Evolutionary conservation across 2,888 invertebrate species (phyloP), one percentile per base, ranked within the genome.

Genomic region (Callosobruchus maculatus): DNA sequence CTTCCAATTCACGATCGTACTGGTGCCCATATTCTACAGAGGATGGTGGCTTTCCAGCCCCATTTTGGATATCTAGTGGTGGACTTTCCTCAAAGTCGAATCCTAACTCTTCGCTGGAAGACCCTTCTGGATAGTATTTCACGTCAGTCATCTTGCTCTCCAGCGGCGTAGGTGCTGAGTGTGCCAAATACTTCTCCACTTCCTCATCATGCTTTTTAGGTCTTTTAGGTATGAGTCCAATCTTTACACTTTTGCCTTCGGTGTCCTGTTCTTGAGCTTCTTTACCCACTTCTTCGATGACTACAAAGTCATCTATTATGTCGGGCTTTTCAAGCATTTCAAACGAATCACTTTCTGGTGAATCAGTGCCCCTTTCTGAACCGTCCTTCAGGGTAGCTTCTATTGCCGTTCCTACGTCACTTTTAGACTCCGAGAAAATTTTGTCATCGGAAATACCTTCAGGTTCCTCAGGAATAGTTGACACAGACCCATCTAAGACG

Each of bases 261-360:
- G 92, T 89, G 82, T 95, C 95, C 74, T 91, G 92, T 87, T 96
- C 96, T 80, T 93, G 91, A 0, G 95, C 95, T 88, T 96, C 95
- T 84, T 93, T 94, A 0, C 94, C 95, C 0, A 96, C 95, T 86
- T 96, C 96, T 87, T 95, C 95, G 77, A 95, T 93, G 0, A 95
- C 94, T 0, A 96, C 94, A 83, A 95, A 95, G 81, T 96, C 95
- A 82, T 96, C 96, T 79, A 94, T 93, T 79, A 95, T 91, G 83
- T 94, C 94, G 0, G 95, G 95, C 83, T 95, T 95, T 81, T 96
- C 95, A 0, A 96, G 89, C 89, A 96, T 91, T 89, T 96, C 96
- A 85, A 96, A 96, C 22, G 95, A 95, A 84, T 95, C 95, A 82
- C 93, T 94, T 20, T 26, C 22, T 0, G 95, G 95, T 0, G 95